A percentile compares a stretch with the other conserved stretches of the same genome.
phyloP scores from a whole-genome alignment of 2,888 invertebrate species.

The Diogma glabrata region DNA sequence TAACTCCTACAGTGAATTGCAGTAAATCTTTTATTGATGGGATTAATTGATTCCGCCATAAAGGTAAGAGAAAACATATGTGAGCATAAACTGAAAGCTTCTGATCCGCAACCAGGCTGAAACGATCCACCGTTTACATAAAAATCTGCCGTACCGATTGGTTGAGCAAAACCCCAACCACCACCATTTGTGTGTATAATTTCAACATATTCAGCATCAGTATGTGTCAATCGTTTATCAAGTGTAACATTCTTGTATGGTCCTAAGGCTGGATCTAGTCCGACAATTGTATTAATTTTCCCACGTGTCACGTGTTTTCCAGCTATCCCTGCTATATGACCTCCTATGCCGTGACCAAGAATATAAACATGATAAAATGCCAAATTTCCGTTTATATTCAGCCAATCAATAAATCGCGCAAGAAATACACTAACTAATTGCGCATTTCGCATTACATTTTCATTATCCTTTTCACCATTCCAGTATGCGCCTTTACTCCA shows the following conservation, averaged over 20 bases:
- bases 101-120: conserved; percentile 32
- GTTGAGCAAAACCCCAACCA: conserved; percentile 28
- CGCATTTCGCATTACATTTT: no score
- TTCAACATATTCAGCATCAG: conserved; percentile 33
- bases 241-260: conserved; percentile 24
- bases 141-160: conserved; percentile 34
- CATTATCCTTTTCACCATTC: conserved; percentile 24
- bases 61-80: conserved; percentile 29
- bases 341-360: conserved; percentile 35
- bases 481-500: conserved; percentile 31
- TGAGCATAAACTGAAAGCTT: conserved; percentile 23
- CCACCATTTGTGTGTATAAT: conserved; percentile 33
- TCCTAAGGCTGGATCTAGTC: conserved; percentile 34
- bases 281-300: conserved; percentile 30
- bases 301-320: conserved; percentile 26
- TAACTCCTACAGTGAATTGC: conserved; percentile 19
- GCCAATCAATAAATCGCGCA: conserved; percentile 25
- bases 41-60: conserved; percentile 30
- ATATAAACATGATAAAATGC: conserved; percentile 26
- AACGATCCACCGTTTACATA: conserved; percentile 32
- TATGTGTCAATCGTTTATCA: conserved; percentile 29
- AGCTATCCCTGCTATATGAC: conserved; percentile 31
- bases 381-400: conserved; percentile 21
- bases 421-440: conserved; percentile 27
- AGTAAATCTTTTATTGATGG: conserved; percentile 10